These are phyloP conservation scores for Urocyon cinereoargenteus DNA, from an alignment of 2,797 vertebrate genomes.

Conservation along the genomic window DNA sequence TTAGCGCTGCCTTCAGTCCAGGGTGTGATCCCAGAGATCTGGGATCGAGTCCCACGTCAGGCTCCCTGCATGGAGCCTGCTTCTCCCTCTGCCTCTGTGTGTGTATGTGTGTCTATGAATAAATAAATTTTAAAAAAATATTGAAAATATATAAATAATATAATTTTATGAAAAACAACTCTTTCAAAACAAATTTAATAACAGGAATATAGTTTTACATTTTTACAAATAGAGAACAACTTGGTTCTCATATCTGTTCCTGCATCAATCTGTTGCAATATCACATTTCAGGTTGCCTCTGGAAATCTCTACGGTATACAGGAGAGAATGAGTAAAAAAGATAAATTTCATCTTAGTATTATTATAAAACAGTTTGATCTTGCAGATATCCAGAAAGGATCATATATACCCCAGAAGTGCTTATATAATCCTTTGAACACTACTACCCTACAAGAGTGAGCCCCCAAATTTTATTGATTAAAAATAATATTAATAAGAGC, in stretches of 20 bases:
- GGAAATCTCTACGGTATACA: background rate
- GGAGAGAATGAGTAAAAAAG: slow-evolving; percentile 8
- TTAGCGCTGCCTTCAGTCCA: too few species aligned
- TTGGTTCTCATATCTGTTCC: slow-evolving; percentile 17
- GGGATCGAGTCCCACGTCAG: too few species aligned
- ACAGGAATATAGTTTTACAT: background rate
- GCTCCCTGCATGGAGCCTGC: too few species aligned
- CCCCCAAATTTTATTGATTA: background rate
- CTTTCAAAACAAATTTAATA: slow-evolving; percentile 49
- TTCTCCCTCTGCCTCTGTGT: too few species aligned
- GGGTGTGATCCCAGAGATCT: too few species aligned
- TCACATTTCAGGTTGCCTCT: background rate
- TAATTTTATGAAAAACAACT: slow-evolving; percentile 35
- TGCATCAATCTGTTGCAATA: background rate
- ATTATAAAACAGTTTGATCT: slow-evolving; percentile 32
- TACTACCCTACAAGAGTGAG: background rate
- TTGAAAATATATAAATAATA: background rate
- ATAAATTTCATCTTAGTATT: slow-evolving; percentile 29
- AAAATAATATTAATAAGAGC: background rate
- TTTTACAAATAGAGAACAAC: slow-evolving; percentile 50
- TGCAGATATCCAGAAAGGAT: background rate
- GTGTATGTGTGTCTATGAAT: too few species aligned
- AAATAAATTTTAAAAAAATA: too few species aligned
- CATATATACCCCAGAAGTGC: background rate
- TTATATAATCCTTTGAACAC: background rate